These are phyloP conservation scores for Dolichopus griseipennis DNA, from an alignment of 2,888 invertebrate genomes.

Conservation along the genomic window DNA sequence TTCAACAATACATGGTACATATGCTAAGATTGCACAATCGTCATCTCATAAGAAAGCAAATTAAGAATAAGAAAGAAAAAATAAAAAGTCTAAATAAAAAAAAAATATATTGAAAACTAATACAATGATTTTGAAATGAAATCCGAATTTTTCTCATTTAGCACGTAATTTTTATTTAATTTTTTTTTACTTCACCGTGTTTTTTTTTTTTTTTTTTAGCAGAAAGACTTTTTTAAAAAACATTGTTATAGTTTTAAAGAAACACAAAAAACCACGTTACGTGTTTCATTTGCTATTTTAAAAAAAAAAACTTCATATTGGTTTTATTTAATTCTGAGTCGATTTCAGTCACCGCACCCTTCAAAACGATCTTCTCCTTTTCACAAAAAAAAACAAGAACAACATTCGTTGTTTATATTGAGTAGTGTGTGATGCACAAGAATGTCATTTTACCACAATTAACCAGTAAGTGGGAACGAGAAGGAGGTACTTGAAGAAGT, in stretches of 20 bases:
- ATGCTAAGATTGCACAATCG: not conserved
- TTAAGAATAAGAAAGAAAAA: not conserved
- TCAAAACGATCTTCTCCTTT: not conserved
- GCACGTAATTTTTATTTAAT: not conserved
- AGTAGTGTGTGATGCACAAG: not conserved
- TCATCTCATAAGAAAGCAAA: not conserved
- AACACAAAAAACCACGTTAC: not conserved
- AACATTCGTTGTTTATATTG: not conserved
- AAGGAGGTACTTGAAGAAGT: not conserved
- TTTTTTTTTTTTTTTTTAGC: too few relatives aligned
- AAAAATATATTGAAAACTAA: not conserved
- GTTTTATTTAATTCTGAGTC: not conserved
- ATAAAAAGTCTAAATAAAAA: not conserved
- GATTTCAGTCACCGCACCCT: not conserved
- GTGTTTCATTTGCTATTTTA: not conserved
- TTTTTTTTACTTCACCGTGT: not conserved
- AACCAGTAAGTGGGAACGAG: not conserved
- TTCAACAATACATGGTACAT: too few relatives aligned
- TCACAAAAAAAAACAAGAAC: too few relatives aligned
- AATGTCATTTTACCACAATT: not conserved
- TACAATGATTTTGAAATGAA: not conserved
- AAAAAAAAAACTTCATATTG: not conserved
- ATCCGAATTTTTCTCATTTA: slow-evolving; percentile 2
- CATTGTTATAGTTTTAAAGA: slow-evolving; percentile 5
- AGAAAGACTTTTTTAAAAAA: slow-evolving; percentile 2